phyloP scores from a whole-genome alignment of 2,113 vertebrate genomes.

The Emydocephalus ijimae region DNA sequence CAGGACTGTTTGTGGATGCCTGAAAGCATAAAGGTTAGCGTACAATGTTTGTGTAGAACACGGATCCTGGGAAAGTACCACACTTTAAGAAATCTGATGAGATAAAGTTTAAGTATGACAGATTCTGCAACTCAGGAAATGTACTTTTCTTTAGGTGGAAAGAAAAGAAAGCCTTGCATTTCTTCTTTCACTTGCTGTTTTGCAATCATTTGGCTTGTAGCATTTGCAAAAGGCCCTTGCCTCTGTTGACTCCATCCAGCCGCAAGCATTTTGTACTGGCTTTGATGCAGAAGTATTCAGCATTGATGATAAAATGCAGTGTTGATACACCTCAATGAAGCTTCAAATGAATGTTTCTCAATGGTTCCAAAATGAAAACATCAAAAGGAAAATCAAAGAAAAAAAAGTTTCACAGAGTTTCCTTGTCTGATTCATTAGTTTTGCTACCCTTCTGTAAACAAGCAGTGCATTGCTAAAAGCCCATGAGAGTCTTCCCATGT shows the following conservation, averaged over 20 bases:
- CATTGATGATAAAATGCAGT: not conserved
- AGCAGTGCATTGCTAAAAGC: not conserved
- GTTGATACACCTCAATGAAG: not conserved
- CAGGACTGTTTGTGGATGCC: not conserved
- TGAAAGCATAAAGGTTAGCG: not conserved
- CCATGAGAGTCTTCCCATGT: not conserved
- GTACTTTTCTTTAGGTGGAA: conserved; percentile 25
- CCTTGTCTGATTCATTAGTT: not conserved
- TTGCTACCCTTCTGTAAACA: not conserved
- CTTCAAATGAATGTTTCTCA: not conserved
- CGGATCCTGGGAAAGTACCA: not conserved
- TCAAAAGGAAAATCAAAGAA: not conserved
- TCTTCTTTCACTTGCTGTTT: conserved; percentile 52
- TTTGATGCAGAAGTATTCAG: not conserved
- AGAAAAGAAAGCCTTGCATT: conserved; percentile 41
- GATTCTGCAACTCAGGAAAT: not conserved
- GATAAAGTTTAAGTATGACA: not conserved
- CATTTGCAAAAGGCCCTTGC: conserved; percentile 33
- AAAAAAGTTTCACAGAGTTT: not conserved
- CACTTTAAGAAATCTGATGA: not conserved
- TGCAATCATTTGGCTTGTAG: conserved; percentile 39
- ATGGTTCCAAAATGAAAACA: not conserved
- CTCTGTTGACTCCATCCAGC: not conserved
- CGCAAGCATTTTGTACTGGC: not conserved
- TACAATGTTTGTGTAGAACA: not conserved